Percentiles rank a stretch among this genome's conserved stretches.
phyloP scores from a whole-genome alignment of 2,888 invertebrate species.

The Ichneumon xanthorius region DNA sequence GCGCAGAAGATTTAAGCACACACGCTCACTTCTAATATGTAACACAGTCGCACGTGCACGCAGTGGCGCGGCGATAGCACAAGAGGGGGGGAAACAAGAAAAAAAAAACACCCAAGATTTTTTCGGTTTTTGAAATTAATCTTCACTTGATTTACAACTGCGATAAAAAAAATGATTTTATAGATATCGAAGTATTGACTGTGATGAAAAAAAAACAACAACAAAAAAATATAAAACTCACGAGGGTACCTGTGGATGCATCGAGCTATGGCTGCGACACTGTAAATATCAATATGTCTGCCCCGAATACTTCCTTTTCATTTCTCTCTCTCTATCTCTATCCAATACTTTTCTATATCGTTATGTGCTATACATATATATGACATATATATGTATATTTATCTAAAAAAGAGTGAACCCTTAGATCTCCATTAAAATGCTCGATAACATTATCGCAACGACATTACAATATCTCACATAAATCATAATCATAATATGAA shows the following conservation, averaged over 20 bases:
- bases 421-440: conserved; percentile 55
- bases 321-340: conserved; percentile 57
- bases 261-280: conserved; percentile 83
- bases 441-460: conserved; percentile 48
- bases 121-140: conserved; percentile 37
- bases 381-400: conserved; percentile 29
- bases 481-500: conserved; percentile 16
- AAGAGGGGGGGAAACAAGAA: conserved; percentile 68
- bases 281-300: conserved; percentile 77
- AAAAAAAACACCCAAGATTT: conserved; percentile 53
- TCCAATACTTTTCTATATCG: conserved; percentile 40
- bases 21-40: conserved; percentile 51
- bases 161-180: conserved; percentile 19
- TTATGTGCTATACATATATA: conserved; percentile 28
- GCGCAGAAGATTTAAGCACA: conserved; percentile 34
- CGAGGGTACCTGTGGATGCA: conserved; percentile 83
- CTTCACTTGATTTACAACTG: conserved; percentile 24
- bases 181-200: conserved; percentile 46
- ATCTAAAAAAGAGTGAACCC: conserved; percentile 27
- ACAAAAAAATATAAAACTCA: conserved; percentile 57
- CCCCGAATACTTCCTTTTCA: conserved; percentile 65
- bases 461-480: conserved; percentile 30
- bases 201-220: conserved; percentile 48
- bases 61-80: conserved; percentile 83
- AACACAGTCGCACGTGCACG: conserved; percentile 78